phyloP scores from a whole-genome alignment of 2,888 invertebrate genomes.

The Agonopterix alstromeriana region DNA sequence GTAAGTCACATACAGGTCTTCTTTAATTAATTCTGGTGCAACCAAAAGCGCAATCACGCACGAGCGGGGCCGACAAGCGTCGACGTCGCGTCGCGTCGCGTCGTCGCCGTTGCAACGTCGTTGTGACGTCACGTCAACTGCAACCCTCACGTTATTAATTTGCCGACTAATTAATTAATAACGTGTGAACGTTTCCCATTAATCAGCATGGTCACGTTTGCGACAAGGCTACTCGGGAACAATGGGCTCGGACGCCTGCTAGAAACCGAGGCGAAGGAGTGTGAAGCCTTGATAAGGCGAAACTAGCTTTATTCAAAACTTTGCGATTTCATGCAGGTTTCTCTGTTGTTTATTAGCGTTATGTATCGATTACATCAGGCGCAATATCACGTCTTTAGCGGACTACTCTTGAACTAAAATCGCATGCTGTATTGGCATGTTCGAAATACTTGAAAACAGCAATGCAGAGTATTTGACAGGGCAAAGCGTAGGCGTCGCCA shows the following conservation, averaged over 20 bases:
- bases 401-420: too few species aligned
- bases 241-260: neutral
- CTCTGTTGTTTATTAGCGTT: too few species aligned
- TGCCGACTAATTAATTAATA: slow-evolving; percentile 64
- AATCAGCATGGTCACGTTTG: slow-evolving; percentile 48
- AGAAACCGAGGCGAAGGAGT: neutral
- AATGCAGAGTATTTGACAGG: slow-evolving; percentile 6
- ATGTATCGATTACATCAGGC: too few species aligned
- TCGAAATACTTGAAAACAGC: slow-evolving; percentile 1
- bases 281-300: too few species aligned
- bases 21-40: slow-evolving; percentile 58
- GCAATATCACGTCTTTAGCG: too few species aligned
- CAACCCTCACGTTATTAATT: slow-evolving; percentile 67
- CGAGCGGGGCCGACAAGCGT: slow-evolving; percentile 24
- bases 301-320: too few species aligned
- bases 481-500: neutral
- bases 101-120: slow-evolving; percentile 17
- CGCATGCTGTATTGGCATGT: neutral
- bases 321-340: too few species aligned
- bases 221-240: slow-evolving; percentile 6
- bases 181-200: slow-evolving; percentile 46
- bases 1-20: slow-evolving; percentile 40
- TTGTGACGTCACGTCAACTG: slow-evolving; percentile 49
- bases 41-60: slow-evolving; percentile 36
- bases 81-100: slow-evolving; percentile 7